Base-by-base conservation (phyloP, 2,888 invertebrate genomes). In the Belgica antarctica region DNA sequence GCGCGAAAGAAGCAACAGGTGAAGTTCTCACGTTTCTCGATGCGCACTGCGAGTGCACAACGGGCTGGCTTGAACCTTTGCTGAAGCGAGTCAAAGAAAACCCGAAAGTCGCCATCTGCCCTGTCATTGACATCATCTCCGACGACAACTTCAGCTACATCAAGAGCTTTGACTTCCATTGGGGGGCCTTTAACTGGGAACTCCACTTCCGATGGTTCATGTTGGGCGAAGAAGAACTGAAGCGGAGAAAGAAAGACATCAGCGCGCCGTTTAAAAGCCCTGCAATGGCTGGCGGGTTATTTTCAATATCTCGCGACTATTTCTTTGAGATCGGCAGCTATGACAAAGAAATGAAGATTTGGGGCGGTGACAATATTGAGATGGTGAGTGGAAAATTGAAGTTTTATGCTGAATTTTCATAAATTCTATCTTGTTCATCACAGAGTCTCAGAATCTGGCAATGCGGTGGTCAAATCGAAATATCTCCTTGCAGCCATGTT, bases 111-210 rank as follows among this genome's bases (percentile, higher is more conserved):
- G 75, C 79, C 12, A 78, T 78, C 8, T 89, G 90, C 75, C 94
- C 94, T 0, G 89, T 94, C 0, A 95, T 95, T 72, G 95, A 95
- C 77, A 94, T 98, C 17, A 92, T 99, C 59, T 94, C 94, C 72
- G 96, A 98, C 76, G 93, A 97, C 74, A 95, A 94, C 1, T 91
- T 99, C 75, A 94, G 96, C 34, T 99, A 98, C 77, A 90, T 90
- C 1, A 92, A 95, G 75, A 93, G 93, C 72, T 94, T 95, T 73
- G 97, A 98, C 78, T 86, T 96, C 62, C 96, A 97, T 76, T 96
- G 96, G 91, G 99, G 98, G 2, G 97, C 95, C 0, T 96, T 99
- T 78, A 98, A 96, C 79, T 98, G 98, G 97, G 90, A 94, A 74
- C 82, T 99, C 15, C 96, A 96, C 77, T 99, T 90, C 52, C 80